Base-by-base conservation (phyloP, 2,888 invertebrate species). In the Rhagonycha fulva region DNA sequence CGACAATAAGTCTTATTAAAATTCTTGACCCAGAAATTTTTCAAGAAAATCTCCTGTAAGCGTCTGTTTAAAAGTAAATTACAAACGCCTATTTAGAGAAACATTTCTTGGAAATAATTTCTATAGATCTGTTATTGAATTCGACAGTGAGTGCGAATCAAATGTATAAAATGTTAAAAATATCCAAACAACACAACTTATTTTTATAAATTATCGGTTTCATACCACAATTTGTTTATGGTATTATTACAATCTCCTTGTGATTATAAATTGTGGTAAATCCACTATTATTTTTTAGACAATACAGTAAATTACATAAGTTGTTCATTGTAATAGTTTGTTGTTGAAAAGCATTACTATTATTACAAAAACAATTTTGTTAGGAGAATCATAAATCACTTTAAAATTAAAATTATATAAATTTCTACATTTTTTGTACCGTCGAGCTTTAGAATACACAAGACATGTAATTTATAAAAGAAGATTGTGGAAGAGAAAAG, bases 401-500 rank as follows among this genome's bases (percentile, higher is more conserved):
- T 47, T n/a, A 47, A 47, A 47, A 47, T 47, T 47, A 47, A 47
- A 47, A 47, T 47, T 47, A 47, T 47, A 47, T 47, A 47, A 47
- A 47, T 47, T 47, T 47, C 47, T n/a, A 24, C 26, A 66, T 24
- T 66, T 66, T 66, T 66, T 23, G 63, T 66, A 66, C 32, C 9
- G 19, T 66, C 26, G n/a, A 23, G n/a, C 30, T 68, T 30, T 68
- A 19, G 32, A 68, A 68, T 30, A 30, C 14, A 32, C 19, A 68
- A 68, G 68, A 68, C 28, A 30, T 32, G 32, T 32, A 32, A 32
- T 68, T 68, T 32, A 19, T 70, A 70, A 24, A 60, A 24, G 47
- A 70, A 70, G 47, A 47, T n/a, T 47, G 75, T 74, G 74, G 77
- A 76, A 81, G 81, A 82, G 24, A 82, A 82, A 81, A 82, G 81